A percentile compares a stretch with the other conserved stretches of the same genome.
phyloP scores from a whole-genome alignment of 2,888 invertebrate genomes.

The Cantharis flavilabris region DNA sequence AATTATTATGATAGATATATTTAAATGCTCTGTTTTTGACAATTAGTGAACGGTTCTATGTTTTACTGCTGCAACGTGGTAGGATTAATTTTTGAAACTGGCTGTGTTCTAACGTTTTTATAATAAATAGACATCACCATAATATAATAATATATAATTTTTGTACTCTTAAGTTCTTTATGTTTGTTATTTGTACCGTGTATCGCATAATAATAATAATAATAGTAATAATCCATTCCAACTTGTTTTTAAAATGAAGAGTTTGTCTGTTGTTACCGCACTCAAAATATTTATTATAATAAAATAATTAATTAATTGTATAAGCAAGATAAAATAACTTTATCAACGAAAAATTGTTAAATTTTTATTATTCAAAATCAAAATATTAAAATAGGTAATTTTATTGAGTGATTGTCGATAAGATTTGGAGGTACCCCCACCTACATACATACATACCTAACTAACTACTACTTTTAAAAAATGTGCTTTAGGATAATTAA shows the following conservation, averaged over 20 bases:
- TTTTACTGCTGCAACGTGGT: constrained; percentile 31
- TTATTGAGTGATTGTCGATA: background rate
- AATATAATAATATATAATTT: constrained; percentile 34
- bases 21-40: constrained; percentile 19
- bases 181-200: constrained; percentile 33
- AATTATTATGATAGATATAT: constrained; percentile 3
- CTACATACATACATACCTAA: no score
- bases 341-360: background rate
- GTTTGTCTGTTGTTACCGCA: constrained; percentile 25
- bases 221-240: constrained; percentile 43
- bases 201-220: constrained; percentile 27
- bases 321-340: background rate
- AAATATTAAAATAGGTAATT: background rate
- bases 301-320: background rate
- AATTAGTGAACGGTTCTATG: constrained; percentile 14
- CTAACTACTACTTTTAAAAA: background rate
- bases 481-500: background rate
- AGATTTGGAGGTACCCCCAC: background rate
- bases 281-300: constrained; percentile 10
- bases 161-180: constrained; percentile 29
- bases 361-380: background rate
- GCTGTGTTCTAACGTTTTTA: constrained; percentile 29
- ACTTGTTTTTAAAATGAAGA: constrained; percentile 44
- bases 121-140: constrained; percentile 13
- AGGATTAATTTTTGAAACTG: constrained; percentile 31